Evolutionary conservation across 2,113 vertebrate genomes (phyloP).

Genomic region (Microcebus murinus): DNA sequence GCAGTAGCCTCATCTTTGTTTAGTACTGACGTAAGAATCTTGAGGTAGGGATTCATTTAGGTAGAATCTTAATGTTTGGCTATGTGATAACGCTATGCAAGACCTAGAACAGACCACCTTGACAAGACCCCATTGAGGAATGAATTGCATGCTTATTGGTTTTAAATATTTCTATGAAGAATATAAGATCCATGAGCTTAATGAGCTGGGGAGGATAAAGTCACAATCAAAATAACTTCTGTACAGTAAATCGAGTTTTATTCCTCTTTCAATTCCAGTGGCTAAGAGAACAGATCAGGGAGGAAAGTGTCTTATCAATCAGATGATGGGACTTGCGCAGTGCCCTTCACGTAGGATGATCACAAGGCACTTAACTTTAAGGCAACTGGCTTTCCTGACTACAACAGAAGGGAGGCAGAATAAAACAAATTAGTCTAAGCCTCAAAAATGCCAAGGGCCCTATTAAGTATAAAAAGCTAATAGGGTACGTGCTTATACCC

Average conservation of each 20-base stretch:
- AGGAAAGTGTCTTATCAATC: slow-evolving; percentile 54
- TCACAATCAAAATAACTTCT: slow-evolving; percentile 31
- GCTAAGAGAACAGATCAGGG: slow-evolving; percentile 40
- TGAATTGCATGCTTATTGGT: background rate
- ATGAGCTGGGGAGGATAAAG: slow-evolving; percentile 23
- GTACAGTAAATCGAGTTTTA: background rate
- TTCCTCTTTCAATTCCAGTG: slow-evolving; percentile 57
- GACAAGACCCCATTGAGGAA: background rate
- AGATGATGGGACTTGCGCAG: slow-evolving; percentile 34
- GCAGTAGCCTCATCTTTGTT: background rate
- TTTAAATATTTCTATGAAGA: slow-evolving; percentile 60
- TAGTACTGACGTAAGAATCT: background rate
- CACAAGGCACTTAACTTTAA: slow-evolving; percentile 77
- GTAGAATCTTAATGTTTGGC: background rate
- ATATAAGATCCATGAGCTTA: background rate
- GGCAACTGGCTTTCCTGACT: slow-evolving; percentile 68
- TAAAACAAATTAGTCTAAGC: slow-evolving; percentile 82
- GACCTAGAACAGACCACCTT: background rate
- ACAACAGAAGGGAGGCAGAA: slow-evolving; percentile 80
- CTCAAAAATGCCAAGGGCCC: slow-evolving; percentile 79
- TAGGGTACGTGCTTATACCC: slow-evolving; percentile 48
- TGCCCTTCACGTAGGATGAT: slow-evolving; percentile 75
- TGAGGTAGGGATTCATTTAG: slow-evolving; percentile 3
- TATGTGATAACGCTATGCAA: background rate
- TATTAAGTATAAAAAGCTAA: slow-evolving; percentile 81